Conservation (phyloP, 2,797 vertebrate species). For the Urosaurus nigricauda region DNA sequence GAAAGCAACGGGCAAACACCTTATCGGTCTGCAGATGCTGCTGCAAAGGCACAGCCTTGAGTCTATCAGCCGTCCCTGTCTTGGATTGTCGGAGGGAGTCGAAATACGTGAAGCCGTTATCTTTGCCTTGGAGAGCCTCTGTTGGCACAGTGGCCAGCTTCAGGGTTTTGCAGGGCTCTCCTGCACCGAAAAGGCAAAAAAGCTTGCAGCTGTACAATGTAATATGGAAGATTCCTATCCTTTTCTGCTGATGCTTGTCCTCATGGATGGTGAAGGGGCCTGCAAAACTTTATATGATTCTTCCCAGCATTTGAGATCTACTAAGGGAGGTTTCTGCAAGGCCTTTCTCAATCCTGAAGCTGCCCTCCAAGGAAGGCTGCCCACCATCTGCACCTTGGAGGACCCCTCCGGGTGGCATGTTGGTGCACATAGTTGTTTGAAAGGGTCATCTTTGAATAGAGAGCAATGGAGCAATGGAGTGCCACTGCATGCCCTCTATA, state of each 20-base stretch:
- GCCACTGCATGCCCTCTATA: no score
- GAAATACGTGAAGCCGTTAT: not conserved
- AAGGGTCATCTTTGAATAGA: no score
- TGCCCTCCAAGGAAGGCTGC: not conserved
- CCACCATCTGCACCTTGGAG: not conserved
- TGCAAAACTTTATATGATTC: not conserved
- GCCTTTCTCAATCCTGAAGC: not conserved
- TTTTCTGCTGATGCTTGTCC: no score
- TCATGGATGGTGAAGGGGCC: not conserved
- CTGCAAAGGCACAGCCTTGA: constrained; percentile 12
- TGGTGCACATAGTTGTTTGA: no score
- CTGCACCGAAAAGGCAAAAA: not conserved
- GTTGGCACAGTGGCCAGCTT: not conserved
- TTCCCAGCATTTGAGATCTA: not conserved
- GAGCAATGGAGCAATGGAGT: no score
- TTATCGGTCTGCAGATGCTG: constrained; percentile 11
- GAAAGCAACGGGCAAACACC: not conserved
- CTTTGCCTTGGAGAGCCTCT: not conserved
- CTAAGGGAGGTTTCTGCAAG: not conserved
- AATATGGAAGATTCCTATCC: not conserved
- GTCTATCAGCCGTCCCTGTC: not conserved
- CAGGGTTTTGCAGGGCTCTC: not conserved
- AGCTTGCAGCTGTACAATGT: not conserved
- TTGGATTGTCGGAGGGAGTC: not conserved
- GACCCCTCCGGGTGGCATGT: no score